Evolutionary conservation across 1,140 invertebrate species (phyloP), one percentile per base, ranked within the genome.

Genomic region (Magallana ariakensis): DNA sequence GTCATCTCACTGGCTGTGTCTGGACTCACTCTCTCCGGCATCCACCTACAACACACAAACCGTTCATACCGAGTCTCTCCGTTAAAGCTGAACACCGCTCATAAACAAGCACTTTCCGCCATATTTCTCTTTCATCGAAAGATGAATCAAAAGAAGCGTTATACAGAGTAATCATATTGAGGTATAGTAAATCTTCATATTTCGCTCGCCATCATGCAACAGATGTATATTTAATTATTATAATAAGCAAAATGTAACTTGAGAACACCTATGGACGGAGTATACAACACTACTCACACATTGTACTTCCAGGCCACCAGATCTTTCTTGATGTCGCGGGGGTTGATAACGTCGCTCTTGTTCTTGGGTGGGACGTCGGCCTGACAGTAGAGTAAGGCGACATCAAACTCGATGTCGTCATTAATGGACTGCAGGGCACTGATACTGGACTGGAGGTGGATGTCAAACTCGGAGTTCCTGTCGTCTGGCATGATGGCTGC

Each of bases 401-500:
- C 87, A 84, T 94, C 94, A 10, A 85, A 90, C n/a, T 89, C 82
- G 66, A 93, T 85, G 57, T 91, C 66, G 33, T 75, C 33, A 75
- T 75, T 75, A 13, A 75, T 75, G 9, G 66, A 75, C 53, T 91
- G 91, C 10, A 94, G 87, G 66, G 93, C 91, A 56, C 91, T 89
- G 0, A 94, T 92, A 83, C 91, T 92, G 33, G 90, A 87, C 15
- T 90, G 90, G 10, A 94, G 86, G 56, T 94, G 93, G 10, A 90
- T 90, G 83, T 94, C 93, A 88, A 92, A 92, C 85, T 93, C 92
- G 7, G 89, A 82, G 46, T 87, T 91, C 15, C 87, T 90, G 81
- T 93, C 92, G n/a, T 93, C 92, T 26, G 94, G 94, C 91, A 94
- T 92, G 5, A 90, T 53, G 75, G 91, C 93, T 94, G 85, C 46